Conservation (phyloP, 2,888 invertebrate species). For the Ceramica pisi region DNA sequence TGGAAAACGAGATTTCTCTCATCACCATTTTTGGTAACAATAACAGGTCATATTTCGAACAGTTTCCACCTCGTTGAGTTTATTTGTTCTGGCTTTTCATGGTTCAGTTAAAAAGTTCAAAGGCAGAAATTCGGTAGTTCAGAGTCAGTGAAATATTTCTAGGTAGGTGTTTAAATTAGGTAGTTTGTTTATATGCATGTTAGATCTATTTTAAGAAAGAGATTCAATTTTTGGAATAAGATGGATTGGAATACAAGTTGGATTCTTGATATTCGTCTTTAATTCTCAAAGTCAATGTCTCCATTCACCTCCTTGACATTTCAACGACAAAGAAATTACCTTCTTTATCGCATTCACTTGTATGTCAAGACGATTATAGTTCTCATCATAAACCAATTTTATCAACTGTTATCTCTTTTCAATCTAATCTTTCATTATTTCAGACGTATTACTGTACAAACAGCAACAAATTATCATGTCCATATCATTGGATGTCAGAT, state of each 20-base stretch:
- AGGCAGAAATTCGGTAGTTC: conserved; percentile 25
- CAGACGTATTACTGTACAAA: conserved; percentile 50
- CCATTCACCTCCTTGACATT: conserved; percentile 48
- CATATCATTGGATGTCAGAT: conserved; percentile 65
- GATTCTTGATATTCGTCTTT: conserved; percentile 14
- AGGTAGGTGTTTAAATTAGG: not conserved
- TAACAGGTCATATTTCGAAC: conserved; percentile 62
- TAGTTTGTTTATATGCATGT: not conserved
- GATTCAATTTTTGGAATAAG: not conserved
- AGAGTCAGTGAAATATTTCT: conserved; percentile 2
- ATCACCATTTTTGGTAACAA: conserved; percentile 74
- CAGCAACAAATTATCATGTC: conserved; percentile 62
- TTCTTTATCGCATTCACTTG: conserved; percentile 43
- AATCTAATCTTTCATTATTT: conserved; percentile 60
- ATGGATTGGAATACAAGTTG: not conserved
- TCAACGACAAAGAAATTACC: conserved; percentile 37
- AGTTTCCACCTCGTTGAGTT: conserved; percentile 67
- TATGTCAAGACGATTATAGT: conserved; percentile 43
- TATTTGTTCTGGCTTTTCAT: conserved; percentile 64
- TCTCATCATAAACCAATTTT: conserved; percentile 49
- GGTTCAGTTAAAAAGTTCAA: conserved; percentile 50
- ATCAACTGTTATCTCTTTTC: conserved; percentile 52
- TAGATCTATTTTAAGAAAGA: conserved; percentile 15
- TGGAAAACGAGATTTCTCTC: conserved; percentile 79
- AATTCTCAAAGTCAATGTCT: conserved; percentile 38